Base-by-base conservation (phyloP, 2,888 invertebrate species). In the Odontocolon sp. region DNA sequence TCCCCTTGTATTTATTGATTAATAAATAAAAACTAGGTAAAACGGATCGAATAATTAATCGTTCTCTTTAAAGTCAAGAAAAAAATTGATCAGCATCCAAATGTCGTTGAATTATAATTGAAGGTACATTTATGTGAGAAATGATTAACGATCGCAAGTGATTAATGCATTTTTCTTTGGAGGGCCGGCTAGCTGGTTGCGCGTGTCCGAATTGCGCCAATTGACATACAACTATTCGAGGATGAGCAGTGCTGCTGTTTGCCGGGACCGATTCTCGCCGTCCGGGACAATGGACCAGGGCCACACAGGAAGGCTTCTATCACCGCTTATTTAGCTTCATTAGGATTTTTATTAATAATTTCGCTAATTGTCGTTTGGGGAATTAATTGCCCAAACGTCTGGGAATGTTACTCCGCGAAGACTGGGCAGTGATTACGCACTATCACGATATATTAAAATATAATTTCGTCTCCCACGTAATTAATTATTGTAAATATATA, bases 251-350 rank as follows among this genome's bases (percentile, higher is more conserved):
- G 59, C 59, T 61, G 38, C 33, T 52, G 67, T 26, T 61, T 54
- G 63, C 33, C 67, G 71, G 68, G 68, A 57, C 40, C 40, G 6
- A 28, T 8, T 33, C 40, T 57, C 38, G 40, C 59, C 59, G 68
- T 21, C 23, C 14, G 8, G 26, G 50, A 73, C 73, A 77, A 68
- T 72, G 56, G 77, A 23, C 50, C 64, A 47, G 75, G 87, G 86
- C 89, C 89, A 88, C 89, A 89, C 89, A 89, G 89, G 88, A 89
- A 89, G 89, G 81, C 87, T 89, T 87, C 86, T 85, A 89, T 77
- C 77, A 77, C 61, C 64, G 77, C 77, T 77, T 64, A 64, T 77
- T 73, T 72, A 77, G 77, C 77, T 77, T 77, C 77, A 77, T 77
- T 69, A 77, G 42, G 18, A 68, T 70, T 68, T 63, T 72, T 77